Evolutionary conservation across 2,888 invertebrate species (phyloP).

Genomic region (Eugnorisma glareosa): DNA sequence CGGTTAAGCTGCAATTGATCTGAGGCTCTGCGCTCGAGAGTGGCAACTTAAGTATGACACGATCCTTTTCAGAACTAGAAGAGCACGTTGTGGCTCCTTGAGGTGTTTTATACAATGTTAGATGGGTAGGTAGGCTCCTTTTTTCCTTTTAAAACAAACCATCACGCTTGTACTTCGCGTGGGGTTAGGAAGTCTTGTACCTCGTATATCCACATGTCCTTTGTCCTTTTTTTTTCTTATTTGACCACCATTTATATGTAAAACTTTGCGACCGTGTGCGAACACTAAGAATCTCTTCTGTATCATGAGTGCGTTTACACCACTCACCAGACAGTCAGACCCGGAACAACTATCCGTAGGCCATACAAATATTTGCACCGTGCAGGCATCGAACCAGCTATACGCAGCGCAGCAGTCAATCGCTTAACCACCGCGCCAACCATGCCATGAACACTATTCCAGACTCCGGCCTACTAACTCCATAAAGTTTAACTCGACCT

Average conservation of each 20-base stretch:
- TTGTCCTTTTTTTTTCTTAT: not conserved
- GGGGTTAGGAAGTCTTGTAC: not conserved
- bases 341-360: not conserved
- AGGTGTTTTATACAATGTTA: not conserved
- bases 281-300: not conserved
- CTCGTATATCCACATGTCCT: not conserved
- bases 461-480: not conserved
- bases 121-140: not conserved
- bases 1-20: constrained; percentile 21
- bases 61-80: constrained; percentile 32
- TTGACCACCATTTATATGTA: no score
- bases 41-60: constrained; percentile 8
- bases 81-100: constrained; percentile 20
- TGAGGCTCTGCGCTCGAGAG: not conserved
- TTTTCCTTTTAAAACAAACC: not conserved
- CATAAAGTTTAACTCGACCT: not conserved
- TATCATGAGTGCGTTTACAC: not conserved
- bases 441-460: not conserved
- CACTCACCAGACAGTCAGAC: not conserved
- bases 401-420: not conserved
- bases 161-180: not conserved
- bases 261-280: no score
- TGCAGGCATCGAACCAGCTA: not conserved
- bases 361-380: not conserved
- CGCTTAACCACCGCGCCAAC: not conserved